Evolutionary conservation across 2,888 invertebrate species (phyloP), one percentile per base, ranked within the genome.

Genomic region (Cerceris rybyensis): DNA sequence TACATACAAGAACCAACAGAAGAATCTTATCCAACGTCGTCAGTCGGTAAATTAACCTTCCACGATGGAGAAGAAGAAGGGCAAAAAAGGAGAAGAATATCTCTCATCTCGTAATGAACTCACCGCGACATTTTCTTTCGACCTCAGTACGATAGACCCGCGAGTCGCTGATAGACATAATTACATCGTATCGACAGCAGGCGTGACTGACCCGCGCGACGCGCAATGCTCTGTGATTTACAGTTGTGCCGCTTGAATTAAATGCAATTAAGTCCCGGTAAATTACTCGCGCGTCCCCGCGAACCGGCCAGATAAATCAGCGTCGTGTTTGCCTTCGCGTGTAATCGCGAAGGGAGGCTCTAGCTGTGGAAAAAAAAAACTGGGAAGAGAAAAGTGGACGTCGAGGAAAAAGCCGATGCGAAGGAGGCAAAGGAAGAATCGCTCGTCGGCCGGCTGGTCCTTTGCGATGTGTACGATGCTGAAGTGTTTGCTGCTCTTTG

Each of bases 251-350:
- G 85, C 81, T 89, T 88, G 86, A 89, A 90, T 90, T 88, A 88
- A 88, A 88, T 89, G 88, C 87, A 90, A 90, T 90, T 90, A 90
- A 90, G 86, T 88, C 84, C 85, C 88, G 76, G 88, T 89, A 88
- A 90, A 90, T 90, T 86, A 90, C 84, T 61, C 78, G 75, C 84
- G 78, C 82, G 78, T 65, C 71, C 75, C 84, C 74, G 75, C 61
- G 71, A 60, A 75, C 65, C 75, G 69, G 70, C 67, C 74, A 81
- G 83, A 88, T 86, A 89, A 89, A 88, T 89, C 88, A 87, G 80
- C 83, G 75, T 80, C 82, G 86, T 81, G 86, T 88, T 86, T 88
- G 82, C 83, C 86, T 83, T 84, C 78, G 82, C 82, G 81, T 85
- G 85, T 86, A 88, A 88, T 88, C 80, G 86, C 74, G 65, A 71